Base-by-base conservation (phyloP, 2,888 invertebrate genomes). In the Bugula neritina region DNA sequence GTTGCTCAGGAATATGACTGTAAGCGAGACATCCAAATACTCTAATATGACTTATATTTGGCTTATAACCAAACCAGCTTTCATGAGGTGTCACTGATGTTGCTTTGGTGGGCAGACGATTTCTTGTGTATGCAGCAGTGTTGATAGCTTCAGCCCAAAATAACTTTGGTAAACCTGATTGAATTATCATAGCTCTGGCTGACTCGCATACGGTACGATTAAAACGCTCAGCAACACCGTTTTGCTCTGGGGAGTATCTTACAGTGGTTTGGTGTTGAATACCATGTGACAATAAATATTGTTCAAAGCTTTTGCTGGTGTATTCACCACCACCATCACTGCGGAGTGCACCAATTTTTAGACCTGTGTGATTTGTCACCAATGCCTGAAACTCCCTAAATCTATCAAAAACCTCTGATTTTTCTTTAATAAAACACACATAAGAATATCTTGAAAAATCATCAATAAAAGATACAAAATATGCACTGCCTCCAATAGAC, bases 381-480 rank as follows among this genome's bases (percentile, higher is more conserved):
- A 27, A 10, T 2, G 74, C 74, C 52, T 74, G 23, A 55, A 35
- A 74, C 55, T 73, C 69, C 55, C 71, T 71, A 70, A 75, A 74
- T 25, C 69, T n/a, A 71, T n/a, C 57, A 34, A 71, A 57, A 21
- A 69, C 72, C 71, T 74, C 74, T 13, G 54, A 21, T 23, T 72
- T 74, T n/a, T 71, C 21, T 71, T 29, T 71, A 10, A 73, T 5
- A 43, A 73, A 71, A 34, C 69, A 75, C 57, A 70, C 72, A 55
- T 35, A 43, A 2, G 57, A n/a, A 54, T 73, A 75, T 17, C 71
- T 69, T n/a, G 72, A 55, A 54, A 54, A 74, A 31, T 73, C 71
- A 69, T 74, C 74, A 35, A 72, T 76, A 43, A 74, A 75, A n/a
- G 73, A 54, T 1, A 73, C 72, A 54, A 76, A 74, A n/a, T 72